Evolutionary conservation across 2,797 vertebrate genomes (phyloP).

Genomic region (Acomys russatus): DNA sequence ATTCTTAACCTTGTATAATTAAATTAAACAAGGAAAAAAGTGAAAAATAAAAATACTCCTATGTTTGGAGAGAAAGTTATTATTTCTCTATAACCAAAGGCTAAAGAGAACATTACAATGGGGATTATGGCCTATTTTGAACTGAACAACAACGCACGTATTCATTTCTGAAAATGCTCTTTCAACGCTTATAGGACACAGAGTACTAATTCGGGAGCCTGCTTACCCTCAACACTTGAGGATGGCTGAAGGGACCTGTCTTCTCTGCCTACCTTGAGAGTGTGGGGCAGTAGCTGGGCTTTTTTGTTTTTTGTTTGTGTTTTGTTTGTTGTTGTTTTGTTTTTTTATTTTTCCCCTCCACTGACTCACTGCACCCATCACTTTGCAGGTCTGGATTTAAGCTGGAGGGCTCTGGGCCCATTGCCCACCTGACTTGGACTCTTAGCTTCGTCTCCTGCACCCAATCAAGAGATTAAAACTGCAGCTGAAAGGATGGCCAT

Average conservation of each 20-base stretch:
- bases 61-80: constrained; percentile 35
- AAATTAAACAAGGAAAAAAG: constrained; percentile 11
- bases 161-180: constrained; percentile 34
- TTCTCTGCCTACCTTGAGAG: constrained; percentile 29
- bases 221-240: background rate
- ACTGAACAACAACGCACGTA: constrained; percentile 25
- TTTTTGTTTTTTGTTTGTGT: too few relatives aligned
- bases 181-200: background rate
- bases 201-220: background rate
- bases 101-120: constrained; percentile 30
- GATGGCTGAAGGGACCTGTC: background rate
- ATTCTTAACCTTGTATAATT: background rate
- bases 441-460: background rate
- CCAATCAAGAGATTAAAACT: background rate
- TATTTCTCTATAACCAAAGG: constrained; percentile 29
- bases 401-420: background rate
- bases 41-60: constrained; percentile 42
- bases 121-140: constrained; percentile 1
- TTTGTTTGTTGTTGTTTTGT: too few relatives aligned
- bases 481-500: constrained; percentile 28
- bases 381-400: background rate
- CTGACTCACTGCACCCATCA: background rate
- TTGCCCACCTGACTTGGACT: background rate
- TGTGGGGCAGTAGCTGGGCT: too few relatives aligned
- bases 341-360: background rate